These are phyloP conservation scores for Drosophila elegans DNA, from an alignment of 1,140 invertebrate genomes.

Conservation along the genomic window DNA sequence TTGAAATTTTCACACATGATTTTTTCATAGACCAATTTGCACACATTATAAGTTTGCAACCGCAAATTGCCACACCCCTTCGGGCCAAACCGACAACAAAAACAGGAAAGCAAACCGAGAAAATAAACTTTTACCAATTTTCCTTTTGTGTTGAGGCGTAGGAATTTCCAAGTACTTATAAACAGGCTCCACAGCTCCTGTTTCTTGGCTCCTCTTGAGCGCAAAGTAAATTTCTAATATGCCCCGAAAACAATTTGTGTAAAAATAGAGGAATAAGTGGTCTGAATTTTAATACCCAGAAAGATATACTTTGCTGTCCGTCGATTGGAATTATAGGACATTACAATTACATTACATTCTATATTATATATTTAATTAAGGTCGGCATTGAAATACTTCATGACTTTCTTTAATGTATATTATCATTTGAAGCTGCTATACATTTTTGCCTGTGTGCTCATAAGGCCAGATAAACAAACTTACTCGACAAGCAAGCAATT, in stretches of 20 bases:
- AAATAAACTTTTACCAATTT: slow-evolving; percentile 52
- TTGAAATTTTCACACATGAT: slow-evolving; percentile 75
- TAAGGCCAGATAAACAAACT: slow-evolving; percentile 25
- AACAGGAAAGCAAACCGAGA: slow-evolving; percentile 25
- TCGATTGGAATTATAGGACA: not conserved
- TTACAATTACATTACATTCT: too few species aligned
- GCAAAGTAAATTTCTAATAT: slow-evolving; percentile 66
- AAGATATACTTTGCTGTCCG: too few species aligned
- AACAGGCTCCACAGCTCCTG: slow-evolving; percentile 14
- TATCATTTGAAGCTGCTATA: too few species aligned
- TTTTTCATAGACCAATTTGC: slow-evolving; percentile 78
- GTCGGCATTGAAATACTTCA: too few species aligned
- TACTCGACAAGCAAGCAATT: slow-evolving; percentile 71
- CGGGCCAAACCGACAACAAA: slow-evolving; percentile 26
- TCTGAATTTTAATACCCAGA: not conserved
- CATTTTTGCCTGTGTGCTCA: slow-evolving; percentile 7
- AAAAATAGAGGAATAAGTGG: slow-evolving; percentile 23
- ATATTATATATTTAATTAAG: not conserved
- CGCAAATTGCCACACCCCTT: slow-evolving; percentile 49
- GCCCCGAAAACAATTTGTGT: slow-evolving; percentile 62
- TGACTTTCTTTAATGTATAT: too few species aligned
- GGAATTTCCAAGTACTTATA: slow-evolving; percentile 47
- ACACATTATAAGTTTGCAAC: slow-evolving; percentile 74
- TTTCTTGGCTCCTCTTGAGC: slow-evolving; percentile 18
- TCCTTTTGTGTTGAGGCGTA: slow-evolving; percentile 37